Base-by-base conservation (phyloP, 2,113 vertebrate genomes). In the Periophthalmodon schlosseri region DNA sequence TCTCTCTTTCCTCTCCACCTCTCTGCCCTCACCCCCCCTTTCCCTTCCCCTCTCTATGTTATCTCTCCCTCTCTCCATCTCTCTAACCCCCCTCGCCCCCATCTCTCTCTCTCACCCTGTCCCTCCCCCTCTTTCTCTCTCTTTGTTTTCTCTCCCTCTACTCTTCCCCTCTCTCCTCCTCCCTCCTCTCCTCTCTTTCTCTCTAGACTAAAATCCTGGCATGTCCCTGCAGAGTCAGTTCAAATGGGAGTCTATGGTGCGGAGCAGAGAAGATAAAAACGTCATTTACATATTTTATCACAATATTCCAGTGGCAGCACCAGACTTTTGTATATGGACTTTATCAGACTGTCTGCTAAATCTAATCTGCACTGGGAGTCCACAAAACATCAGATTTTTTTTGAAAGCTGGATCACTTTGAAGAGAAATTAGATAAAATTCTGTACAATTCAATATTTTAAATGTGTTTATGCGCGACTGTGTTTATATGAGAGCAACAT, bases 11-110 rank as follows among this genome's bases (percentile, higher is more conserved):
- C 33, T 34, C 16, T n/a, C 20, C 46, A 34, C 69, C 50, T 39
- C 24, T n/a, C n/a, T n/a, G n/a, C n/a, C n/a, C n/a, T n/a, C n/a
- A n/a, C n/a, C n/a, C n/a, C n/a, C n/a, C 28, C 73, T n/a, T n/a
- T 73, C 71, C 24, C 33, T 16, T 14, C 18, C 80, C 76, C 86
- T 88, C 82, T 87, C 85, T 36, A 74, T 86, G n/a, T n/a, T n/a
- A n/a, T n/a, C n/a, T n/a, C n/a, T n/a, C n/a, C n/a, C n/a, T n/a
- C n/a, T n/a, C n/a, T n/a, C n/a, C n/a, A n/a, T n/a, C n/a, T n/a
- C n/a, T n/a, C n/a, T n/a, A n/a, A n/a, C n/a, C n/a, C n/a, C n/a
- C n/a, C n/a, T n/a, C n/a, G n/a, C n/a, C n/a, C n/a, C n/a, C n/a
- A n/a, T n/a, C n/a, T n/a, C n/a, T n/a, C n/a, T n/a, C n/a, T n/a